Base-by-base conservation (phyloP, 1,140 invertebrate genomes). In the Apis laboriosa region DNA sequence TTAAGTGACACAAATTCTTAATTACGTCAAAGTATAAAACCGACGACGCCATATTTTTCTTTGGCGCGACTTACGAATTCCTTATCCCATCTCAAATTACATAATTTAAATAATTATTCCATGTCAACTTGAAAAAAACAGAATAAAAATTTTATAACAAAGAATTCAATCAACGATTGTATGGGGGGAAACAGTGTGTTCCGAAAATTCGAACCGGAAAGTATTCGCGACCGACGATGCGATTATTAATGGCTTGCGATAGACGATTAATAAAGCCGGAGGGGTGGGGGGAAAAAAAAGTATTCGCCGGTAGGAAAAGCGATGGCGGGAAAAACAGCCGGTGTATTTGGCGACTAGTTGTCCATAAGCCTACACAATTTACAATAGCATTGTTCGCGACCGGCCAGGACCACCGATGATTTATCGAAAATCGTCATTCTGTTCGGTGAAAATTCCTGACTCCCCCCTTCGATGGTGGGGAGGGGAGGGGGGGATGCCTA, bases 341-440 rank as follows among this genome's bases (percentile, higher is more conserved):
- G 75, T 83, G 67, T 78, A 83, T 83, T 84, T 80, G 82, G 76
- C 76, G 82, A 71, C 82, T 71, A 63, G 82, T 80, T 84, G 82
- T 84, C 83, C 78, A 81, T 80, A 75, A 81, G 83, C 78, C 56
- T 68, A 67, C 68, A 71, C 83, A 81, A 84, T 84, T 84, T 84
- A 84, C 83, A 72, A 84, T 80, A 51, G 72, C 71, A 84, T 80
- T 75, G 71, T 74, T 17, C 61, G 53, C 9, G 55, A 43, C 9
- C 19, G 58, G 17, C 34, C 55, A 55, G 66, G 63, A 72, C n/a
- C 74, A 34, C n/a, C 55, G 84, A 83, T 85, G 84, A 83, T 85
- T 85, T 83, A 85, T 85, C 81, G 84, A 85, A 85, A 83, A 85
- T 85, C 81, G 81, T 85, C 84, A 83, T 85, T 83, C 64, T 81